Evolutionary conservation across 2,888 invertebrate genomes (phyloP).

Genomic region (Tubiluchus corallicola): DNA sequence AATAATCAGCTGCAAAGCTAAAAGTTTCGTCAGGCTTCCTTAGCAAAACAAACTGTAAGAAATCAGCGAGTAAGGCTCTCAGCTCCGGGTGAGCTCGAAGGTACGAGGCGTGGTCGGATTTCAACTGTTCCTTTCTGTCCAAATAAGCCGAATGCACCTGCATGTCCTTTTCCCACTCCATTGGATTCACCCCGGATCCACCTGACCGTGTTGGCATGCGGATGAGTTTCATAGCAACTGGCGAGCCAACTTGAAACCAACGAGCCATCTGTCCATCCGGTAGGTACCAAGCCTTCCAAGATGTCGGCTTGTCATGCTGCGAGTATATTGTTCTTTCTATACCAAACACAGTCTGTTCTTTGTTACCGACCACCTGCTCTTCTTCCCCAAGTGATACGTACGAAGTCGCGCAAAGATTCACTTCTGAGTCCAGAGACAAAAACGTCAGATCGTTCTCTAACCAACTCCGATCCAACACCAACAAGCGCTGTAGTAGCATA

Average conservation of each 20-base stretch:
- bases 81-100: conserved; percentile 28
- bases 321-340: conserved; percentile 27
- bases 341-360: conserved; percentile 23
- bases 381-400: conserved; percentile 19
- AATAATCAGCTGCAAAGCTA: conserved; percentile 27
- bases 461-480: conserved; percentile 22
- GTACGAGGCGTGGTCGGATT: conserved; percentile 25
- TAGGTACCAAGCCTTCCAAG: conserved; percentile 29
- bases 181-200: conserved; percentile 19
- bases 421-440: conserved; percentile 27
- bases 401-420: conserved; percentile 23
- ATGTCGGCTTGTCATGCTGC: conserved; percentile 23
- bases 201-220: conserved; percentile 17
- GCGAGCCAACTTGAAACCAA: conserved; percentile 29
- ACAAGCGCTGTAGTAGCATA: conserved; percentile 25
- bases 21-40: conserved; percentile 28
- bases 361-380: conserved; percentile 21
- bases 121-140: conserved; percentile 28
- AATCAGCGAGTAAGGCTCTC: conserved; percentile 27
- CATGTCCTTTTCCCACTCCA: conserved; percentile 29
- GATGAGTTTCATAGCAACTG: conserved; percentile 26
- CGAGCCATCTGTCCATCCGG: conserved; percentile 22
- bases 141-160: conserved; percentile 27
- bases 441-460: conserved; percentile 22
- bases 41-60: conserved; percentile 27